Evolutionary conservation across 2,888 invertebrate species (phyloP).

Genomic region (Pyrrhopygopsis socrates): DNA sequence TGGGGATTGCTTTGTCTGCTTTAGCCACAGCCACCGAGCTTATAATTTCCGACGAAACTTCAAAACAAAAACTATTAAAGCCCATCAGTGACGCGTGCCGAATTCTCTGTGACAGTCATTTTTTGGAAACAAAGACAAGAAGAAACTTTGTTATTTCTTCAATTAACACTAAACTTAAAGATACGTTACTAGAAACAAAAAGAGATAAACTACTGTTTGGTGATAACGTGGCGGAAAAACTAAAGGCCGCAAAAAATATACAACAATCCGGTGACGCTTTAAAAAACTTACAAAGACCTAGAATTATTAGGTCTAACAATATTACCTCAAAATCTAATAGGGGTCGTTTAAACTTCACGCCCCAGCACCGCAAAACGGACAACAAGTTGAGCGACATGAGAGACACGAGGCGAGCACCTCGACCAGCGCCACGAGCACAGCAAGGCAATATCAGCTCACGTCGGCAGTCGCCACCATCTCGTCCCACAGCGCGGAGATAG

Average conservation of each 20-base stretch:
- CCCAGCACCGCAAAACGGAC: slow-evolving; percentile 7
- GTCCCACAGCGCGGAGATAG: not conserved
- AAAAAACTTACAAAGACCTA: not conserved
- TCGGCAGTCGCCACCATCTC: not conserved
- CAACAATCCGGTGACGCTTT: not conserved
- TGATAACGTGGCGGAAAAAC: slow-evolving; percentile 6
- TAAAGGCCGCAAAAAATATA: slow-evolving; percentile 11
- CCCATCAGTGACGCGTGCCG: slow-evolving; percentile 27
- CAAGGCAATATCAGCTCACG: not conserved
- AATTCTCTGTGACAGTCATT: slow-evolving; percentile 20
- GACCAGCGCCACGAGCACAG: not conserved
- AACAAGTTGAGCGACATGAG: not conserved
- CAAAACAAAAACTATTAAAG: not conserved
- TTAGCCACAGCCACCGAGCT: not conserved
- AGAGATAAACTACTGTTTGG: slow-evolving; percentile 18
- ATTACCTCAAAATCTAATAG: not conserved
- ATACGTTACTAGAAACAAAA: not conserved
- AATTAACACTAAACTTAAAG: not conserved
- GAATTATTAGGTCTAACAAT: not conserved
- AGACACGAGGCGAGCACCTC: not conserved
- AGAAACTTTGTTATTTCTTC: not conserved
- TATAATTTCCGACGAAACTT: not conserved
- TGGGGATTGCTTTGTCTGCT: not conserved
- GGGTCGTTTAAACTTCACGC: slow-evolving; percentile 9
- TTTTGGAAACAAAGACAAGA: slow-evolving; percentile 1